These are phyloP conservation scores for Trichogramma evanescens DNA, from an alignment of 2,888 invertebrate genomes.

Conservation along the genomic window DNA sequence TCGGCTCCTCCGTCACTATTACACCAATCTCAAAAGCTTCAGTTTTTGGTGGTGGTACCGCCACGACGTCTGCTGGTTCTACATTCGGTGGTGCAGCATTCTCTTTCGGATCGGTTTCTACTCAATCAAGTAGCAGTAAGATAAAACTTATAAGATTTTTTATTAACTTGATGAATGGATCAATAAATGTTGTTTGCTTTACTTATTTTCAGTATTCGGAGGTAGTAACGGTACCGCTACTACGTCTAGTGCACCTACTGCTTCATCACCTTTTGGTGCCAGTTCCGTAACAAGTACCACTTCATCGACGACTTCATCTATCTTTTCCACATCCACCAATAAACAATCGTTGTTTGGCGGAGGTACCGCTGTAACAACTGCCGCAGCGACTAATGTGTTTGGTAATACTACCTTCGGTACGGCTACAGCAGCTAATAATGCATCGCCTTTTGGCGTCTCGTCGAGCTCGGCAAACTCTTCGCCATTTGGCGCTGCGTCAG, in stretches of 20 bases:
- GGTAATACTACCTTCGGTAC: conserved; percentile 8
- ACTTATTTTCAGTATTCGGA: not conserved
- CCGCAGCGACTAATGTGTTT: conserved; percentile 15
- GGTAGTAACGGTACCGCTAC: not conserved
- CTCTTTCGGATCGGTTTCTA: not conserved
- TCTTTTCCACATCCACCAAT: too few species aligned
- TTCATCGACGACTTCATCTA: not conserved
- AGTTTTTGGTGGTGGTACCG: conserved; percentile 3
- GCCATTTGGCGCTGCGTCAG: conserved; percentile 3
- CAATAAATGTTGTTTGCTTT: not conserved
- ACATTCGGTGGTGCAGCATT: not conserved
- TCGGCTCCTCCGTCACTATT: not conserved
- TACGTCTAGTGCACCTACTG: not conserved
- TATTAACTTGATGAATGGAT: too few species aligned
- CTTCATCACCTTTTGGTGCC: not conserved
- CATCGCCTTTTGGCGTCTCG: not conserved
- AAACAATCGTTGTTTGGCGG: not conserved
- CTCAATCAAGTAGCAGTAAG: not conserved
- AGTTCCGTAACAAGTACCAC: not conserved
- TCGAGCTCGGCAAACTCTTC: conserved; percentile 12
- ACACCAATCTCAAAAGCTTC: conserved; percentile 8
- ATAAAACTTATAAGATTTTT: not conserved
- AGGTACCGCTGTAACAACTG: conserved; percentile 8
- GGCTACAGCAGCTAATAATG: conserved; percentile 3
- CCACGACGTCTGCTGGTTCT: not conserved